Conservation (phyloP, 1,140 invertebrate genomes). For the Drosophila yakuba region DNA sequence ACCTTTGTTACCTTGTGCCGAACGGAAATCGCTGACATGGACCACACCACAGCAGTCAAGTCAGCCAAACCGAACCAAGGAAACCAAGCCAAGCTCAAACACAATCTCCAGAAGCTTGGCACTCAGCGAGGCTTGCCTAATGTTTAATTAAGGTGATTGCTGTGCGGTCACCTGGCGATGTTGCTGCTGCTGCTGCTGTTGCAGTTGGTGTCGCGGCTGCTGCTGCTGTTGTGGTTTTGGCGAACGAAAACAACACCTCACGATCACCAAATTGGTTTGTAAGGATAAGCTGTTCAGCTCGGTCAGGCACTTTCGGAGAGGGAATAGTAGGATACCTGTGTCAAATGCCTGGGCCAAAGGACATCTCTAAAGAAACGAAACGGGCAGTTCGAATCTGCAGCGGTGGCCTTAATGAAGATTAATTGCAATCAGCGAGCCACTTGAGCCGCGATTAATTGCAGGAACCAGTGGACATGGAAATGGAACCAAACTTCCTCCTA, state of each 20-base stretch:
- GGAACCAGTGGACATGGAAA: conserved; percentile 67
- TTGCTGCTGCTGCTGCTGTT: conserved; percentile 37
- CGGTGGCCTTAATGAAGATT: conserved; percentile 77
- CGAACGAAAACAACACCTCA: conserved; percentile 68
- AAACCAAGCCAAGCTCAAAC: conserved; percentile 41
- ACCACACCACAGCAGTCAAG: conserved; percentile 65
- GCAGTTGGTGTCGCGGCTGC: conserved; percentile 12
- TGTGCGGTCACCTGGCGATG: conserved; percentile 74
- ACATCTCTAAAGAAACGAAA: conserved; percentile 31
- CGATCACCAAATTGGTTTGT: conserved; percentile 80
- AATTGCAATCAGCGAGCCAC: conserved; percentile 83
- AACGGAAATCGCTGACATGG: conserved; percentile 82
- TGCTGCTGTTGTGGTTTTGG: conserved; percentile 41
- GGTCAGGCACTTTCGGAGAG: not conserved
- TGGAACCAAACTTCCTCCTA: conserved; percentile 68
- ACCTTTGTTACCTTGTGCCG: conserved; percentile 77
- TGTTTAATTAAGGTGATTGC: conserved; percentile 84
- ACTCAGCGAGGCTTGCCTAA: conserved; percentile 78
- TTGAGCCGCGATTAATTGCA: conserved; percentile 83
- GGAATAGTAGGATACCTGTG: conserved; percentile 27
- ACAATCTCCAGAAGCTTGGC: conserved; percentile 58
- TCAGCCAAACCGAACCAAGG: conserved; percentile 18
- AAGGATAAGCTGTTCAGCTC: conserved; percentile 61
- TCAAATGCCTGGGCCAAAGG: conserved; percentile 54
- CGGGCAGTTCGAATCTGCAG: conserved; percentile 6